Percentiles rank a stretch among this genome's conserved stretches.
Evolutionary conservation across 2,797 vertebrate species (phyloP).

Genomic region (Fratercula arctica): DNA sequence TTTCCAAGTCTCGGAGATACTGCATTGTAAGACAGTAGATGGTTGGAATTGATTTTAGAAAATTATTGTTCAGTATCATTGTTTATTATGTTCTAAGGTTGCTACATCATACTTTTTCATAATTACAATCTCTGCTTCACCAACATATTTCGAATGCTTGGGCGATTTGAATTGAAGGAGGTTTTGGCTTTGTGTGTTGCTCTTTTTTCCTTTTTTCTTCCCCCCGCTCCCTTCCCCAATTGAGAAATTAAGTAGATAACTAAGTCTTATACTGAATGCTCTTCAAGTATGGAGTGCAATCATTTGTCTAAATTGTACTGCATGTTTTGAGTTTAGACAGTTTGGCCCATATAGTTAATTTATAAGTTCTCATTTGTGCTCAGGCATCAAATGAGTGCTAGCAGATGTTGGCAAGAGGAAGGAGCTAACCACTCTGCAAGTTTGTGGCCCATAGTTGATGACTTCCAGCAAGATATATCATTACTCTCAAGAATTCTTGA

Average conservation of each 20-base stretch:
- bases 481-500: conserved; percentile 22
- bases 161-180: background rate
- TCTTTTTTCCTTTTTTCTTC: background rate
- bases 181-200: background rate
- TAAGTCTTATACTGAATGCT: background rate
- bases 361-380: background rate
- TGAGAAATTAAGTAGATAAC: background rate
- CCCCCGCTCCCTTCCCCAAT: background rate
- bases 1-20: background rate
- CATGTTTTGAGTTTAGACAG: background rate
- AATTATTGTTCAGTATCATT: background rate
- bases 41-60: background rate
- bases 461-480: background rate
- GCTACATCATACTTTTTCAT: background rate
- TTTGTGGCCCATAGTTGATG: background rate
- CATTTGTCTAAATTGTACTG: background rate
- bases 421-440: background rate
- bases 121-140: background rate
- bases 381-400: background rate
- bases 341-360: background rate
- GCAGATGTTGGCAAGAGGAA: background rate
- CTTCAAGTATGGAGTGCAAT: background rate
- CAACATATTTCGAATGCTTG: background rate
- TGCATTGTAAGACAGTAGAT: background rate
- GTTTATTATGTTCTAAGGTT: background rate